Evolutionary conservation across 2,797 vertebrate genomes (phyloP).

Genomic region (Mormyrops boulengeri): DNA sequence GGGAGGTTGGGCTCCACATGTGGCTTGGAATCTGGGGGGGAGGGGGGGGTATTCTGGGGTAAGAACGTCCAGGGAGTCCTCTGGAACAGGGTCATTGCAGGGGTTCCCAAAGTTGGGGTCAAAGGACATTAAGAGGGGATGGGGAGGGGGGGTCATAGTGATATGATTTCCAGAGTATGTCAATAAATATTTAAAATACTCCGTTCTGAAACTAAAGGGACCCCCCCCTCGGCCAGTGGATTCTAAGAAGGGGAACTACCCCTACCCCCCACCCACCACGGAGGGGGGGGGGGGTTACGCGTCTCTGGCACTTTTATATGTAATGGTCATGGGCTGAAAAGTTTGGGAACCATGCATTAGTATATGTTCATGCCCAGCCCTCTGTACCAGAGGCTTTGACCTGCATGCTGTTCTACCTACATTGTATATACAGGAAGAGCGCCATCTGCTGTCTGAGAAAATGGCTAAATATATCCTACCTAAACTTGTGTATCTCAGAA

Average conservation of each 20-base stretch:
- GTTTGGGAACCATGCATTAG: not conserved
- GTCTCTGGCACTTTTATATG: not conserved
- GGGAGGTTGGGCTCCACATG: slow-evolving; percentile 69
- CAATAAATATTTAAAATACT: not conserved
- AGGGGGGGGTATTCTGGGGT: not conserved
- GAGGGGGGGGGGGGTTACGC: not conserved
- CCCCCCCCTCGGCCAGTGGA: too few species aligned
- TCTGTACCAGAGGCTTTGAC: not conserved
- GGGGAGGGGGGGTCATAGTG: not conserved
- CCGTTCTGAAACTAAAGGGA: too few species aligned
- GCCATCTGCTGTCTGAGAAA: not conserved
- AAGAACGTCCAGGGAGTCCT: not conserved
- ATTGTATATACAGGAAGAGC: not conserved
- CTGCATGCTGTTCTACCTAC: not conserved
- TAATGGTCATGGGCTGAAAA: not conserved
- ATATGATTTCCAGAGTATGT: not conserved
- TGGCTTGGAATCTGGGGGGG: slow-evolving; percentile 56
- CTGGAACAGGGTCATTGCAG: not conserved
- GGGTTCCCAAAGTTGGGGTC: not conserved
- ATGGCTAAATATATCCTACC: not conserved
- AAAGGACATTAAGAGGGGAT: not conserved
- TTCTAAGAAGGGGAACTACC: too few species aligned
- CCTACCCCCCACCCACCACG: too few species aligned
- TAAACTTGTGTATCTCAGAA: not conserved
- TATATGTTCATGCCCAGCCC: not conserved